A percentile compares a stretch with the other conserved stretches of the same genome.
phyloP scores from a whole-genome alignment of 2,888 invertebrate genomes.

The Perithous albicinctus region DNA sequence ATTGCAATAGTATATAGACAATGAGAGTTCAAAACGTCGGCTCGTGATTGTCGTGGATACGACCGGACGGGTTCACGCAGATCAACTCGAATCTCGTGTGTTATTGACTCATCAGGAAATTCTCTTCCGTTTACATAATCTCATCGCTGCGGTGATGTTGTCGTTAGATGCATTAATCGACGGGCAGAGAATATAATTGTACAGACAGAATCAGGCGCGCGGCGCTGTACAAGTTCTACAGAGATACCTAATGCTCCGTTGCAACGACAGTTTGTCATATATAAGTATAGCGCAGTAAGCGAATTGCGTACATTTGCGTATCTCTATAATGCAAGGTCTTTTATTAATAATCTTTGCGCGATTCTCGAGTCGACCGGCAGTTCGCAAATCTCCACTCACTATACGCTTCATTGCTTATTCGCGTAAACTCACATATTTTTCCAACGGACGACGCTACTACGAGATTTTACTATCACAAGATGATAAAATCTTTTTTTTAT shows the following conservation, averaged over 20 bases:
- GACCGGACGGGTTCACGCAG: slow-evolving; percentile 17
- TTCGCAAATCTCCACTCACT: slow-evolving; percentile 38
- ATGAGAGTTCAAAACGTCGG: background rate
- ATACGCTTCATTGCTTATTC: slow-evolving; percentile 42
- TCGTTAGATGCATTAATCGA: slow-evolving; percentile 55
- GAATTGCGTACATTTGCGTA: slow-evolving; percentile 55
- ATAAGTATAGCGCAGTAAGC: slow-evolving; percentile 13
- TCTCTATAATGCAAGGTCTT: slow-evolving; percentile 65
- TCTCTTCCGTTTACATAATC: slow-evolving; percentile 70
- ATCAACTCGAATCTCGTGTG: slow-evolving; percentile 41
- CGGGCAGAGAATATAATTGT: slow-evolving; percentile 14
- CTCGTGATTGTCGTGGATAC: background rate
- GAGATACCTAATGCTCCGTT: slow-evolving; percentile 24
- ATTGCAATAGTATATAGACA: background rate
- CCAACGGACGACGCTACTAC: background rate
- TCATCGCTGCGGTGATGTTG: slow-evolving; percentile 43
- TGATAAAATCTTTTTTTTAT: no score
- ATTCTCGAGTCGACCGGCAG: slow-evolving; percentile 45
- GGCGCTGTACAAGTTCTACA: slow-evolving; percentile 27
- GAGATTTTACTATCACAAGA: no score
- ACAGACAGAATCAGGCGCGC: slow-evolving; percentile 32
- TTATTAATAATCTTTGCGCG: slow-evolving; percentile 68
- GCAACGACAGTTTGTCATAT: slow-evolving; percentile 33
- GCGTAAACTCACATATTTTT: background rate
- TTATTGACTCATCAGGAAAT: slow-evolving; percentile 70